Evolutionary conservation across 2,888 invertebrate species (phyloP), one percentile per base, ranked within the genome.

Genomic region (Scaptomyza parva): DNA sequence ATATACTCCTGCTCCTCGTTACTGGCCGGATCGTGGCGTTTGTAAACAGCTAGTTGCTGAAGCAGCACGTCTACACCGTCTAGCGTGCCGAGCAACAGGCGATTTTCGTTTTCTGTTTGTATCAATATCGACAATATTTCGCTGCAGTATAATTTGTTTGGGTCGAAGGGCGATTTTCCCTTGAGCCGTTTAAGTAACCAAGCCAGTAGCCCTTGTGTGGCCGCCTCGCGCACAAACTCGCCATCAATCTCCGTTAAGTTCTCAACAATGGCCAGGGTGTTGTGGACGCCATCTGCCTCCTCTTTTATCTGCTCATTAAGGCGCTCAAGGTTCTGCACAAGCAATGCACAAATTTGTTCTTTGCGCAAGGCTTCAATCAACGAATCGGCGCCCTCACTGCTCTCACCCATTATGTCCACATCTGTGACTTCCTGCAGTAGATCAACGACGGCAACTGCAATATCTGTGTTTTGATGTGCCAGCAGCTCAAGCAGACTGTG

Each of bases 1-100:
- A 99, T 99, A 88, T 97, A 96, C 92, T 99, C 99, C 86, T 97
- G 96, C 91, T 99, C 99, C 91, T 99, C 99, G 2, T 95, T 95
- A 55, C 95, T 95, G 53, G 93, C 93, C 0, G 99, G 99, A 92
- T 99, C 98, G 89, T 98, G 98, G 14, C 98, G 93, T 92, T 99
- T 99, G 92, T 98, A 99, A 87, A 96, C 96, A 79, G 98, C 98
- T 70, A 99, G 92, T 90, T 98, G 99, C 92, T 99, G 98, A 9
- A 99, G 93, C 44, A 99, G 92, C 33, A 98, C 96, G 93, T 99
- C 99, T 85, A 99, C 98, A n/a, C 91, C 91, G 18, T 99, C 99
- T 41, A 97, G 91, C 86, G 97, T 97, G n/a, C 99, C 98, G 20
- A 98, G 92, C 22, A 96, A 90, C 53, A 95, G 92, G 75, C 96